These are phyloP conservation scores for Drosophila persimilis DNA, from an alignment of 1,140 invertebrate species.

Conservation along the genomic window DNA sequence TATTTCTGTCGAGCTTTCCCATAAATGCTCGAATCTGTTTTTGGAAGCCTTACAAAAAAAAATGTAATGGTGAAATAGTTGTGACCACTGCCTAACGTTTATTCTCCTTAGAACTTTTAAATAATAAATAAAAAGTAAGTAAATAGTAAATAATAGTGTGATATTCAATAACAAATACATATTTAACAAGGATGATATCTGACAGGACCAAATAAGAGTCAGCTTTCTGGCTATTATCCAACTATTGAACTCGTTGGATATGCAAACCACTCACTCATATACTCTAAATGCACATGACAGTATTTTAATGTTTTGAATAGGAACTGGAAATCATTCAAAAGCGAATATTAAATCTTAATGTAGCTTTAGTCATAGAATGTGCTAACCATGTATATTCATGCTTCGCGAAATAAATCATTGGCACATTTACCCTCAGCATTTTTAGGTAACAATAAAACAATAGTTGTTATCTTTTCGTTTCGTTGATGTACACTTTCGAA, in stretches of 20 bases:
- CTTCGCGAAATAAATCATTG: slow-evolving; percentile 46
- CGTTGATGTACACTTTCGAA: slow-evolving; percentile 10
- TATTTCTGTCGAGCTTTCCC: slow-evolving; percentile 20
- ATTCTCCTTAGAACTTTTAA: not conserved
- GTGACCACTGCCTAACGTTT: not conserved
- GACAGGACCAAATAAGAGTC: slow-evolving; percentile 9
- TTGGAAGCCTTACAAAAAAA: slow-evolving; percentile 30
- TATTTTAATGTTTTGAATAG: not conserved
- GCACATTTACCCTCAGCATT: slow-evolving; percentile 42
- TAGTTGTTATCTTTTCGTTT: slow-evolving; percentile 15
- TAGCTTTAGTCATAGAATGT: slow-evolving; percentile 9
- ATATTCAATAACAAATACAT: slow-evolving; percentile 26
- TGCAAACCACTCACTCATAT: not conserved
- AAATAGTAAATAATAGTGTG: slow-evolving; percentile 5
- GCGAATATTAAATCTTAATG: slow-evolving; percentile 8
- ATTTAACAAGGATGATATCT: slow-evolving; percentile 19
- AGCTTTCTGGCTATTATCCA: slow-evolving; percentile 9
- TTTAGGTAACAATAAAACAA: slow-evolving; percentile 2
- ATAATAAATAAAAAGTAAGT: not conserved
- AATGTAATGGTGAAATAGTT: slow-evolving; percentile 31
- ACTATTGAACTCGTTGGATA: slow-evolving; percentile 2
- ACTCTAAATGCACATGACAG: too few relatives aligned
- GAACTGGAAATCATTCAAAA: slow-evolving; percentile 10
- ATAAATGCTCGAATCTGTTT: slow-evolving; percentile 14
- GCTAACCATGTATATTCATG: slow-evolving; percentile 10